phyloP scores from a whole-genome alignment of 1,140 invertebrate species.

The Grapholita molesta region DNA sequence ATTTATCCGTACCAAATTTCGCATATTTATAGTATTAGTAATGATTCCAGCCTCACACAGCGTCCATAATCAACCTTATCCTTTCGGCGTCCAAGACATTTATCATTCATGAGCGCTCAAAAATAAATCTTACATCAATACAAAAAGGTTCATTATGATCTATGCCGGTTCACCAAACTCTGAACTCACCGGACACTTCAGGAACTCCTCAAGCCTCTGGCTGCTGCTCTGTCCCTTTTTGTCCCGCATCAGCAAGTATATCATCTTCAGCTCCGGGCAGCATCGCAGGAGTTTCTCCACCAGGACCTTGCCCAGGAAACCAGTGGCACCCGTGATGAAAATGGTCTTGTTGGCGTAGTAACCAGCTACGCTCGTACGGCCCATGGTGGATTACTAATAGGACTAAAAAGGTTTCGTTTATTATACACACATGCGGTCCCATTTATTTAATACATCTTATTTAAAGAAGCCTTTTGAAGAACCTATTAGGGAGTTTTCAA shows the following conservation, averaged over 20 bases:
- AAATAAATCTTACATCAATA: too few relatives aligned
- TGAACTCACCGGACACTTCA: constrained; percentile 76
- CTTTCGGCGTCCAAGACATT: too few relatives aligned
- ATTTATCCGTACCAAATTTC: too few relatives aligned
- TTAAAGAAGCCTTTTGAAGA: too few relatives aligned
- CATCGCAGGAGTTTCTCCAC: constrained; percentile 92
- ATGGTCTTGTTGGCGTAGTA: constrained; percentile 61
- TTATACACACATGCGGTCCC: neutral
- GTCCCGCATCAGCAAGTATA: constrained; percentile 89
- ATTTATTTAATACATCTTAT: too few relatives aligned
- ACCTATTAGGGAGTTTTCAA: too few relatives aligned
- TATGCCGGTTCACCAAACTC: too few relatives aligned
- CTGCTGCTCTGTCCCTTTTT: constrained; percentile 87
- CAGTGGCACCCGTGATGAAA: constrained; percentile 80
- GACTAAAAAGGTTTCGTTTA: neutral
- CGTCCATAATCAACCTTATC: too few relatives aligned
- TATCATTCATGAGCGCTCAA: too few relatives aligned
- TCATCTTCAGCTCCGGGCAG: constrained; percentile 83
- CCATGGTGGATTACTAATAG: constrained; percentile 37
- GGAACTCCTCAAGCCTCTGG: constrained; percentile 81
- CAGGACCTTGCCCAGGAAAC: constrained; percentile 93
- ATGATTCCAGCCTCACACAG: too few relatives aligned
- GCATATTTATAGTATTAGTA: too few relatives aligned
- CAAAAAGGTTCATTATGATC: too few relatives aligned
- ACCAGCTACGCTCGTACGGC: constrained; percentile 49